Evolutionary conservation across 1,140 invertebrate species (phyloP).

Genomic region (Probaryconus sp.): DNA sequence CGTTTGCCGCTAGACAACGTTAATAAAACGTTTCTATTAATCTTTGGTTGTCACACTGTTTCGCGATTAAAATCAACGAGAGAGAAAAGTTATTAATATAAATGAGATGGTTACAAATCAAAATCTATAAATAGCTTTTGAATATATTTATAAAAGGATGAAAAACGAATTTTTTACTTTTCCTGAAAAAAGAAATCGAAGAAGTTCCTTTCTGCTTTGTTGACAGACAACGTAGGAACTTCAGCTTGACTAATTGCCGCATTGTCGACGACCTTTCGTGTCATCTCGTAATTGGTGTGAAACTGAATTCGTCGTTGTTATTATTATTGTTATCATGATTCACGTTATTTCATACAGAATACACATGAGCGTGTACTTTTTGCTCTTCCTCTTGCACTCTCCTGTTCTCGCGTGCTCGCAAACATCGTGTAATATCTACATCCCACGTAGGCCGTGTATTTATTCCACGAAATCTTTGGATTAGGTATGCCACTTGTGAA

Average conservation of each 20-base stretch:
- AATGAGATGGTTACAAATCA: too few species aligned
- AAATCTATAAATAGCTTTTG: too few species aligned
- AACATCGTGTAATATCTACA: slow-evolving; percentile 27
- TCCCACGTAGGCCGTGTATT: slow-evolving; percentile 22
- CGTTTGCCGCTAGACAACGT: too few species aligned
- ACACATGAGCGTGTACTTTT: neutral
- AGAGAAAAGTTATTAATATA: too few species aligned
- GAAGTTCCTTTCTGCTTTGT: too few species aligned
- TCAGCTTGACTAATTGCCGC: slow-evolving; percentile 21
- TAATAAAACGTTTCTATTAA: too few species aligned
- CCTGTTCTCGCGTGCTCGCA: slow-evolving; percentile 30
- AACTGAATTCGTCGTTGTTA: slow-evolving; percentile 45
- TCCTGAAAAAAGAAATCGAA: too few species aligned
- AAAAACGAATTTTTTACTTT: too few species aligned
- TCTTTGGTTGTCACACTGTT: too few species aligned
- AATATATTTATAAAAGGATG: too few species aligned
- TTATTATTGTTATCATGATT: slow-evolving; percentile 27
- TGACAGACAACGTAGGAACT: too few species aligned
- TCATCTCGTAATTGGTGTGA: slow-evolving; percentile 40
- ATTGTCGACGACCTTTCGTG: slow-evolving; percentile 11
- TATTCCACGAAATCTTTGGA: slow-evolving; percentile 28
- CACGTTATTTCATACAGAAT: slow-evolving; percentile 11
- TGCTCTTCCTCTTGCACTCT: slow-evolving; percentile 1
- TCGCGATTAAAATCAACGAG: too few species aligned
- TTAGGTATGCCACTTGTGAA: slow-evolving; percentile 34